These are phyloP conservation scores for Misgurnus mizolepis DNA, from an alignment of 2,113 vertebrate species.

Conservation along the genomic window DNA sequence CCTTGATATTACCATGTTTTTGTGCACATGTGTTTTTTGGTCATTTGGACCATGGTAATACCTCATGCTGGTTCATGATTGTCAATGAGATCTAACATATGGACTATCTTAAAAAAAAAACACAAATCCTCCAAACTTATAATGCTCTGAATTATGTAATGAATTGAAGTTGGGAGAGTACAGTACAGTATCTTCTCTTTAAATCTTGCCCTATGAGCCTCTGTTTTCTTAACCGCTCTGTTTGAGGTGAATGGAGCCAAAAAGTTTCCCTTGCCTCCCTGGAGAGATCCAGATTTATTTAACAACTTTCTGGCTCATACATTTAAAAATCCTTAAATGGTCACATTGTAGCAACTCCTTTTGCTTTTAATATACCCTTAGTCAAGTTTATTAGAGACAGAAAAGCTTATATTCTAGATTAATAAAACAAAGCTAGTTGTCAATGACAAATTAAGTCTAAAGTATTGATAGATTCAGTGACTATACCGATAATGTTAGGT, in stretches of 20 bases:
- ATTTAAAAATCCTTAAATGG: conserved; percentile 76
- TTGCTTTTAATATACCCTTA: conserved; percentile 36
- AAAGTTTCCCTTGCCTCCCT: conserved; percentile 71
- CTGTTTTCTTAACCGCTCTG: conserved; percentile 69
- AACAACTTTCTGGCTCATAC: conserved; percentile 59
- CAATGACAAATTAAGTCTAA: too few species aligned
- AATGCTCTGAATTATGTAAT: neutral
- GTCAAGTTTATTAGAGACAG: conserved; percentile 51
- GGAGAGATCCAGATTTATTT: conserved; percentile 73
- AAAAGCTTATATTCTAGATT: conserved; percentile 52
- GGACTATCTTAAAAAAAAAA: conserved; percentile 16
- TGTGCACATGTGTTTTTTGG: neutral
- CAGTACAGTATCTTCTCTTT: neutral
- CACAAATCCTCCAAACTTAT: too few species aligned
- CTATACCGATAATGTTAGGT: too few species aligned
- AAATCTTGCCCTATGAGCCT: conserved; percentile 15
- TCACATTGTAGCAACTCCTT: conserved; percentile 57
- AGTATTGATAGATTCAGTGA: too few species aligned
- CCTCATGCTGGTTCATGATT: too few species aligned
- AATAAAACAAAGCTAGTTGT: neutral
- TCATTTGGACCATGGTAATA: neutral
- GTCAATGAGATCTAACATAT: conserved; percentile 1
- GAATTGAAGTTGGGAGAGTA: neutral
- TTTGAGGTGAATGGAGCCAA: conserved; percentile 64
- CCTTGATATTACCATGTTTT: neutral